Base-by-base conservation (phyloP, 2,888 invertebrate genomes). In the Syrphus vitripennis region DNA sequence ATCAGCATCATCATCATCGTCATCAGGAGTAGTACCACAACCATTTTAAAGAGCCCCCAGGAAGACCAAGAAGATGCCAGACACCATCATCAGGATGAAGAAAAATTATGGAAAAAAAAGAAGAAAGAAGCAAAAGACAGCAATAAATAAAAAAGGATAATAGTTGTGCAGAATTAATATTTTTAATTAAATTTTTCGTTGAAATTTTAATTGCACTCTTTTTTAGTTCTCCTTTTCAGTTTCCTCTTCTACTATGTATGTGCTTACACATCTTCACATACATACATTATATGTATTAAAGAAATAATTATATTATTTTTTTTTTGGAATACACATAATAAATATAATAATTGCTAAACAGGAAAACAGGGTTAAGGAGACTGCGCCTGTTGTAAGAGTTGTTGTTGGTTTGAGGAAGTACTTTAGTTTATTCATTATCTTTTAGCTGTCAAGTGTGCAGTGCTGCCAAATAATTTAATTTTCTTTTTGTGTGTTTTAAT, bases 101-200 rank as follows among this genome's bases (percentile, higher is more conserved):
- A 37, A 77, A 70, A 63, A 34, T 65, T 65, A 31, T 65, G 7
- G 37, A 40, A 77, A 45, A 48, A 57, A 12, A 26, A 63, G 37
- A 42, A 45, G 14, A 63, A 48, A 71, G 37, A 42, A 79, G 42
- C 40, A 48, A 72, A 29, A 70, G 74, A 74, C 61, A 70, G 77
- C 69, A 77, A 70, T 77, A 77, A 74, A 78, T 70, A 81, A 81
- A 69, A 74, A n/a, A 42, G 69, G 70, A 86, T 82, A 82, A 86
- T 86, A 86, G 81, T 86, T 78, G 72, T 65, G 69, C 74, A 74
- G 74, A 78, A 86, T 86, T 86, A 86, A 86, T 77, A 86, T 86
- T 86, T 86, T 86, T 86, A 86, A 86, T 86, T 86, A 86, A 86
- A 86, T 86, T 86, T 86, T 78, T 77, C 81, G 77, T 74, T 80